Conservation (phyloP, 2,113 vertebrate genomes). For the Centropus bengalensis region DNA sequence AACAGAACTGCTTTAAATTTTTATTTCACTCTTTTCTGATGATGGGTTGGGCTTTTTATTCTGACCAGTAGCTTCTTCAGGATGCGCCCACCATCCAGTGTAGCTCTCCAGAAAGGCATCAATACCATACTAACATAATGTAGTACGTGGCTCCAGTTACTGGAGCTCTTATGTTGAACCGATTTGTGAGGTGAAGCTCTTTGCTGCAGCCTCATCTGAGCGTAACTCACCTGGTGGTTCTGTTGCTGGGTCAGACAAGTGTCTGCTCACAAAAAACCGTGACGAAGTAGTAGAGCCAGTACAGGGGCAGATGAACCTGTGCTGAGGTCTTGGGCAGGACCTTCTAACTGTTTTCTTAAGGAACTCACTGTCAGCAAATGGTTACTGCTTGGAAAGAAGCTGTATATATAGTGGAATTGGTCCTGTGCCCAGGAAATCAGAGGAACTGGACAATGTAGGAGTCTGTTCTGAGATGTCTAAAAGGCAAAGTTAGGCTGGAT, state of each 20-base stretch:
- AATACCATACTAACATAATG: not conserved
- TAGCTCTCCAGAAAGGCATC: not conserved
- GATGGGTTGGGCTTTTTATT: conserved; percentile 9
- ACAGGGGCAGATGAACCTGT: not conserved
- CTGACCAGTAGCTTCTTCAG: conserved; percentile 27
- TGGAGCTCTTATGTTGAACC: not conserved
- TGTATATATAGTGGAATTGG: not conserved
- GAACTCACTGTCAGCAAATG: not conserved
- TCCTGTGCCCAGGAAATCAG: not conserved
- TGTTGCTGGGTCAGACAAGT: not conserved
- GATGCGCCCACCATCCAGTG: not conserved
- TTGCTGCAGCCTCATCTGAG: not conserved
- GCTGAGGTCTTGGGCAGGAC: not conserved
- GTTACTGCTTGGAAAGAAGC: not conserved
- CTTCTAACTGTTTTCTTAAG: not conserved
- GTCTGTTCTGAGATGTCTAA: not conserved
- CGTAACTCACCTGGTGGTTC: not conserved
- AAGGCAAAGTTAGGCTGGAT: not conserved
- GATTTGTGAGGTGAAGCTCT: not conserved
- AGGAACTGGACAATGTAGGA: not conserved
- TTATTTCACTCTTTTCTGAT: conserved; percentile 53
- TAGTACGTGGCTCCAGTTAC: not conserved
- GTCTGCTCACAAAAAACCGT: not conserved
- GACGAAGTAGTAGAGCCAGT: not conserved
- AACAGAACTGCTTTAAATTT: conserved; percentile 39